Conservation (phyloP, 1,140 invertebrate genomes). For the Calephelis nemesis region DNA sequence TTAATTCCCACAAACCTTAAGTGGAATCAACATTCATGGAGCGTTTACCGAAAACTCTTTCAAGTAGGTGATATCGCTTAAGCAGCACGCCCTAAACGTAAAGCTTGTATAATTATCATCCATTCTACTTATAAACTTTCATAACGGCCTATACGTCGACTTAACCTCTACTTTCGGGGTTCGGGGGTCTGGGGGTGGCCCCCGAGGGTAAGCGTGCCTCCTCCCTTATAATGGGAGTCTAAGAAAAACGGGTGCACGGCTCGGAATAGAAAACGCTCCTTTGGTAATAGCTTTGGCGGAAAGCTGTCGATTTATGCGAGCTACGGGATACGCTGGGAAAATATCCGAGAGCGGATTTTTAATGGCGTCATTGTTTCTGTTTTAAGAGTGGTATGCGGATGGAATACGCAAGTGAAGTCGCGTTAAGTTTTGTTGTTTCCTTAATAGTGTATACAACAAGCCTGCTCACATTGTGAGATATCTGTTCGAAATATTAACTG, state of each 20-base stretch:
- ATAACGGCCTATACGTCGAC: slow-evolving; percentile 78
- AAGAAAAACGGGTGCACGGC: slow-evolving; percentile 76
- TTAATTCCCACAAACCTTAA: slow-evolving; percentile 24
- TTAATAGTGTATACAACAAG: slow-evolving; percentile 45
- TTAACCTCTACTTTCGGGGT: slow-evolving; percentile 73
- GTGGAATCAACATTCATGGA: slow-evolving; percentile 37
- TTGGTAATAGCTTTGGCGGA: slow-evolving; percentile 77
- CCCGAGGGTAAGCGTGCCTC: slow-evolving; percentile 37
- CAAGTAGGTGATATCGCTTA: slow-evolving; percentile 57
- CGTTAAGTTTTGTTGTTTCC: slow-evolving; percentile 50
- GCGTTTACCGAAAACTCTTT: slow-evolving; percentile 45
- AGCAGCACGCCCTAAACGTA: slow-evolving; percentile 69
- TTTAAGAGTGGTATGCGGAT: slow-evolving; percentile 74
- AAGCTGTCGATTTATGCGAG: slow-evolving; percentile 75
- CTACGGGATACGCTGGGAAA: slow-evolving; percentile 72
- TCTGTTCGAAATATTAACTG: slow-evolving; percentile 25
- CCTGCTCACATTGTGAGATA: slow-evolving; percentile 43
- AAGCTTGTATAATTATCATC: slow-evolving; percentile 76
- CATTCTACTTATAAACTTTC: slow-evolving; percentile 79
- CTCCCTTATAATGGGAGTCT: slow-evolving; percentile 70
- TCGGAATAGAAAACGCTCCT: slow-evolving; percentile 77
- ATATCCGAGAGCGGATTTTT: slow-evolving; percentile 77
- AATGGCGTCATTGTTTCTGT: slow-evolving; percentile 77
- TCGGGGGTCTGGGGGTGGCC: slow-evolving; percentile 30
- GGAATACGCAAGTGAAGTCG: slow-evolving; percentile 68